Evolutionary conservation across 2,888 invertebrate genomes (phyloP), one percentile per base, ranked within the genome.

Genomic region (Dicranocentrus wangi): DNA sequence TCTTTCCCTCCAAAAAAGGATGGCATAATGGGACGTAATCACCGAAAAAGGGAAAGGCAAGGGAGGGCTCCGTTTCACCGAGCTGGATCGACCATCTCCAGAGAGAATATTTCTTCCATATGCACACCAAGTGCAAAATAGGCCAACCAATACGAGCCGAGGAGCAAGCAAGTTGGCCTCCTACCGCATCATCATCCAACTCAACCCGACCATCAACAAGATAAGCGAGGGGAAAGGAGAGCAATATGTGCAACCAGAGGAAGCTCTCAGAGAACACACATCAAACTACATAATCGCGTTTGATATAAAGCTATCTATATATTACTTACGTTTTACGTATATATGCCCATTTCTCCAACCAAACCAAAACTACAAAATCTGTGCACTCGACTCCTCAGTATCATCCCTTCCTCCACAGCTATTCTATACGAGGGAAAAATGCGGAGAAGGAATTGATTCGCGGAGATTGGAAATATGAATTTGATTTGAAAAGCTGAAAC

Each of bases 201-300:
- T 72, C 65, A 63, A 43, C 68, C 68, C 55, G 71, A 78, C 78
- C 78, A 71, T 78, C 78, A 78, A 78, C 63, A 78, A 53, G 78
- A 78, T 78, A 78, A 78, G 61, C 60, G 19, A 51, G 39, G 60
- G 68, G 77, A 58, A 77, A 68, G 66, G 75, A 55, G n/a, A n/a
- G n/a, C 10, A 39, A 39, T 39, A 73, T 25, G 47, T 65, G 73
- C 47, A 63, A 72, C 61, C 47, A 61, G 39, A 65, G n/a, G n/a
- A n/a, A n/a, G n/a, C n/a, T n/a, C n/a, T n/a, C n/a, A n/a, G n/a
- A n/a, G 66, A 75, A 75, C 66, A 66, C 66, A 42, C 68, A 27
- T 27, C 73, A 55, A n/a, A 73, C 72, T 32, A 72, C 61, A 61
- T 61, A 72, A 19, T 27, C 15, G 53, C 3, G 51, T 39, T 8